Base-by-base conservation (phyloP, 2,888 invertebrate genomes). In the Lysandra coridon region DNA sequence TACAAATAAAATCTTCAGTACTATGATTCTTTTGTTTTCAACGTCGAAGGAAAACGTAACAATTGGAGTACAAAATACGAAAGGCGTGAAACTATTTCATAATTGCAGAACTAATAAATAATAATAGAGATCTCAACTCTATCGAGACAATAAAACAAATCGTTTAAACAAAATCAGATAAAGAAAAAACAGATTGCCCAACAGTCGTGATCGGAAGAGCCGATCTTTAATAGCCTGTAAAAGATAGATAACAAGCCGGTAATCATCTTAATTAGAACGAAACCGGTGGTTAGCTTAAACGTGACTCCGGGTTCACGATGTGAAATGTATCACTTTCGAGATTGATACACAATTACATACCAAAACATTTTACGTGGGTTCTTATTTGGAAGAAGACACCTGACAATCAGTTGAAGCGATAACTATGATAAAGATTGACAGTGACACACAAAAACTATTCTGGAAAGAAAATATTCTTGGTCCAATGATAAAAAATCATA, bases 271-370 rank as follows among this genome's bases (percentile, higher is more conserved):
- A 86, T 87, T 86, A 86, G 85, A 85, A 81, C 83, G 83, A 80
- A 82, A 80, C 83, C 82, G 83, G 86, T 85, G 83, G 85, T 83
- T 83, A 85, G 83, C 82, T 80, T 80, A 79, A 85, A 87, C 92
- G 91, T 92, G 92, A 92, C 90, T 85, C 78, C 82, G 80, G 86
- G 87, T 86, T 85, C 83, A 85, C 85, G 84, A 84, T 84, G 84
- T 85, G 84, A 87, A 88, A 87, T 88, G 86, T 90, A 91, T 89
- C 88, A 86, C 90, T 92, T 91, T 91, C 90, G 84, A 86, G 85
- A 57, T 75, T 12, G 53, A 75, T 91, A 89, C 85, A 86, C 90
- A 91, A 87, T 85, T 79, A 81, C 73, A 77, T 81, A 78, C 79
- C 79, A 81, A 73, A 78, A 75, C 78, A 80, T 73, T 64, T 69